Conservation (phyloP, 2,113 vertebrate genomes). For the Jaculus jaculus region DNA sequence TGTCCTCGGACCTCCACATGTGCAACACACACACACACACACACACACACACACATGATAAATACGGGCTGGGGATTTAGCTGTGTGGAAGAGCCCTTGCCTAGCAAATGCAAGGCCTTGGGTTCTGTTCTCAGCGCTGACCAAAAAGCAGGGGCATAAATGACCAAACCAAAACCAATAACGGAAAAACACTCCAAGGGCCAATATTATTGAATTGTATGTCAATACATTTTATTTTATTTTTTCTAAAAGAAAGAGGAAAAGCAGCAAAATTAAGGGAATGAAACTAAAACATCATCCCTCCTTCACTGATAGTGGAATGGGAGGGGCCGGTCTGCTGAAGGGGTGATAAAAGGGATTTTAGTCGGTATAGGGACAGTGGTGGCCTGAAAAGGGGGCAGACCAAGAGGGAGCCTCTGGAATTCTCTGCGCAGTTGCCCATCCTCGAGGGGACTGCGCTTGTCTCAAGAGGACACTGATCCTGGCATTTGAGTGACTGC, state of each 20-base stretch:
- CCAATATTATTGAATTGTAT: neutral
- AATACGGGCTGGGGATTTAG: no score
- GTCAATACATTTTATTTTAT: neutral
- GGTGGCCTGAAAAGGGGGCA: neutral
- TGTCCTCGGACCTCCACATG: no score
- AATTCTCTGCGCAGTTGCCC: neutral
- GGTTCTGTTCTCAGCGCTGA: no score
- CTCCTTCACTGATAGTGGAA: neutral
- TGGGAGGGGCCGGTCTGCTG: neutral
- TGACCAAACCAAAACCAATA: no score
- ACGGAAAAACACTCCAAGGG: neutral
- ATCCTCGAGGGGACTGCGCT: neutral
- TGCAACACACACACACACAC: no score
- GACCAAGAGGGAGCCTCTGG: neutral
- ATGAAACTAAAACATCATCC: neutral
- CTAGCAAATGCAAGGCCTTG: no score
- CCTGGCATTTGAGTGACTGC: neutral
- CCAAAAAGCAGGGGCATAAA: no score
- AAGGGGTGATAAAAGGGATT: neutral
- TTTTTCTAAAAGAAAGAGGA: neutral
- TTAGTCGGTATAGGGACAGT: neutral
- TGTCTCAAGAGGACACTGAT: neutral
- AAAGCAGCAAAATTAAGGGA: neutral
- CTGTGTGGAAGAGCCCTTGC: no score
- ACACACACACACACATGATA: no score